Evolutionary conservation across 2,797 vertebrate genomes (phyloP).

Genomic region (Enteromius unitaeniatus): DNA sequence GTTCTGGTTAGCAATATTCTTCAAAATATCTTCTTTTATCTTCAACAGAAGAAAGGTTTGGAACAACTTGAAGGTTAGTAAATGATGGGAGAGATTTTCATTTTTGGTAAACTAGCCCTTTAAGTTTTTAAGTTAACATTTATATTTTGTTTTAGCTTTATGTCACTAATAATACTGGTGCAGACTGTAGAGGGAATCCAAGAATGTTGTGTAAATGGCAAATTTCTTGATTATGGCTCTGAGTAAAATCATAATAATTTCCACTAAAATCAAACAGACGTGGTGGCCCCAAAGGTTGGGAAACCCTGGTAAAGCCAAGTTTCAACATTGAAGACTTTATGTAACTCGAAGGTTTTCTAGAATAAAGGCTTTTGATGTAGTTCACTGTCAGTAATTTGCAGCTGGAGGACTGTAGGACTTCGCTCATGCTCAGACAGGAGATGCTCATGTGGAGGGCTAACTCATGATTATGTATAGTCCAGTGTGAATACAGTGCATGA

Average conservation of each 20-base stretch:
- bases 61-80: background rate
- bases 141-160: background rate
- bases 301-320: background rate
- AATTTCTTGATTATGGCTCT: background rate
- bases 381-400: constrained; percentile 23
- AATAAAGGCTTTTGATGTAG: constrained; percentile 14
- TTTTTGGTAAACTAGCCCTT: background rate
- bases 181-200: background rate
- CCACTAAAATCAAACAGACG: background rate
- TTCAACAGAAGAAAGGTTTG: background rate
- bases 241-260: background rate
- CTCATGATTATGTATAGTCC: constrained; percentile 72
- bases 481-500: constrained; percentile 67
- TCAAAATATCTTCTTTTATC: background rate
- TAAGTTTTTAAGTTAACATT: background rate
- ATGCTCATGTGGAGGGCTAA: constrained; percentile 46
- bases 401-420: constrained; percentile 52
- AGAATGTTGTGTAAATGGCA: background rate
- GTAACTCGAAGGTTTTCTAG: constrained; percentile 2
- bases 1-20: background rate
- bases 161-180: background rate
- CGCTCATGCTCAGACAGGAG: constrained; percentile 17
- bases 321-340: constrained; percentile 11
- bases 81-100: background rate
- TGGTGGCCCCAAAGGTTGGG: background rate